Base-by-base conservation (phyloP, 92 coral and sea anemone genomes). In the Epizoanthus stellaris region DNA sequence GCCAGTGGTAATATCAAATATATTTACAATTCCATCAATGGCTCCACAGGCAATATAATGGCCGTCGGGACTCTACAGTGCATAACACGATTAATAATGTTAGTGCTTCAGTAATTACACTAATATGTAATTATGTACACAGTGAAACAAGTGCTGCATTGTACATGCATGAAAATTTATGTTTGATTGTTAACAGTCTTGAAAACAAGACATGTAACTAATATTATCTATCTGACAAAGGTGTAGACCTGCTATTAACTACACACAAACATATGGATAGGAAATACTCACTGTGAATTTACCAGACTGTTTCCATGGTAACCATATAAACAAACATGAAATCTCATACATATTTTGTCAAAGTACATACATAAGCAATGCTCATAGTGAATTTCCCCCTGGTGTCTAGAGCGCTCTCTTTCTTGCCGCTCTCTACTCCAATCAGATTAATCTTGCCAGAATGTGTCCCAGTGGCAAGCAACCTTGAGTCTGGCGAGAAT, bases 311-410 rank as follows among this genome's bases (percentile, higher is more conserved):
- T 30, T 30, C 36, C 36, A 30, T 30, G 36, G 36, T 30, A 30
- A 30, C 1, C 36, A 30, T 30, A 30, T 30, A 30, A 30, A 30
- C 36, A 30, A 30, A 30, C 36, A 30, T 30, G 36, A 30, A 30
- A 30, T 30, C 36, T 30, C 36, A 30, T 30, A 30, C 36, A 30
- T 30, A 30, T 30, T 30, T 16, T 0, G 15, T 17, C 40, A 21
- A 7, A 7, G 6, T 10, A 88, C 98, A 83, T 89, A 97, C 99
- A 93, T 97, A 97, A 85, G 99, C 99, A 87, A 97, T 94, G 76
- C 99, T 97, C 99, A 97, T 97, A 23, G 98, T 94, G 70, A 97
- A 97, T 83, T 97, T 97, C 66, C 99, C 99, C 89, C 99, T 92
- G 85, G 99, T 97, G 72, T 97, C 99, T 75, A 97, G 42, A 4